Evolutionary conservation across 2,888 invertebrate genomes (phyloP).

Genomic region (Frankliniella fusca): DNA sequence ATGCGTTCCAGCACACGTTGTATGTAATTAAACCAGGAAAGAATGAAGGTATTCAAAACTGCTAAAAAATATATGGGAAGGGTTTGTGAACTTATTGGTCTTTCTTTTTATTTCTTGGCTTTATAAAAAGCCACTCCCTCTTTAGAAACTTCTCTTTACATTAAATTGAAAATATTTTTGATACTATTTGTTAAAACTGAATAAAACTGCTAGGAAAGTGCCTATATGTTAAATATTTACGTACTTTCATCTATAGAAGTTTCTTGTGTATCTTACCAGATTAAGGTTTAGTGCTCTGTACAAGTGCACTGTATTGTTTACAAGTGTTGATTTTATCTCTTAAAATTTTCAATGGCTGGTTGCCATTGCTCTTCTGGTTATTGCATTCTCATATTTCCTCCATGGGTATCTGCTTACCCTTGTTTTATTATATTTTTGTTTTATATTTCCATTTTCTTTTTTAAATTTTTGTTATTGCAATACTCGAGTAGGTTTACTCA

Average conservation of each 20-base stretch:
- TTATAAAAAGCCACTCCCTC: not conserved
- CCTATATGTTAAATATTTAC: not conserved
- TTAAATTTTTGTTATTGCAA: not conserved
- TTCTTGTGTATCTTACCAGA: not conserved
- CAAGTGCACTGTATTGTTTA: too few species aligned
- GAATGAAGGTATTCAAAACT: too few species aligned
- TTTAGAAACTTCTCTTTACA: not conserved
- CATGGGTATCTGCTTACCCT: not conserved
- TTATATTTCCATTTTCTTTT: not conserved
- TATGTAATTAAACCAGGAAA: too few species aligned
- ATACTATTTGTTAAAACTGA: conserved; percentile 20
- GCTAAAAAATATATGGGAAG: conserved; percentile 6
- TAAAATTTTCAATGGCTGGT: not conserved
- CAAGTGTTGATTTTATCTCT: not conserved
- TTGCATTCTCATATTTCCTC: not conserved
- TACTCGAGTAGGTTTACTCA: not conserved
- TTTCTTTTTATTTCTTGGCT: conserved; percentile 8
- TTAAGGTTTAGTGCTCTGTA: too few species aligned
- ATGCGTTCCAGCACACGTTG: too few species aligned
- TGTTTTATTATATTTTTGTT: not conserved
- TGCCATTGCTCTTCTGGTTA: not conserved
- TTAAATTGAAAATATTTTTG: conserved; percentile 20
- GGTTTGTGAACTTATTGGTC: conserved; percentile 12
- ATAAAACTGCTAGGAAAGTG: not conserved
- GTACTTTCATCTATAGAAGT: not conserved